These are phyloP conservation scores for Bemisia tabaci DNA, from an alignment of 1,140 invertebrate species.

Conservation along the genomic window DNA sequence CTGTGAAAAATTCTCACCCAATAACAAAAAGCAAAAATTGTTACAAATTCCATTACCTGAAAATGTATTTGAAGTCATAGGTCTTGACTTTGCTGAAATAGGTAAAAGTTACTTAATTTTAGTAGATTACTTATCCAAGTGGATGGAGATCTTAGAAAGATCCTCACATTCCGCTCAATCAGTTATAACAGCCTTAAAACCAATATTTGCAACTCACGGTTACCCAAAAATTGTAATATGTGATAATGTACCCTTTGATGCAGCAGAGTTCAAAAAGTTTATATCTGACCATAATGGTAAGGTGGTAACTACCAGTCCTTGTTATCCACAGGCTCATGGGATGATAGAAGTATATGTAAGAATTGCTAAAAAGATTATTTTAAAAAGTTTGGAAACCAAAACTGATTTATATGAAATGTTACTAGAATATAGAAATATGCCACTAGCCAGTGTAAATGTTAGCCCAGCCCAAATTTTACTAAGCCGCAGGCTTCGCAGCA, in stretches of 20 bases:
- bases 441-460: constrained; percentile 8
- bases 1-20: constrained; percentile 24
- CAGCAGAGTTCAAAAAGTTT: constrained; percentile 9
- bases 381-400: constrained; percentile 4
- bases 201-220: constrained; percentile 10
- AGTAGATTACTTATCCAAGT: constrained; percentile 16
- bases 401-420: constrained; percentile 11
- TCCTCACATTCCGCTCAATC: background rate
- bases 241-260: constrained; percentile 16
- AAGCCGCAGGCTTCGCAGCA: background rate
- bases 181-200: background rate
- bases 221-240: constrained; percentile 10
- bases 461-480: constrained; percentile 5
- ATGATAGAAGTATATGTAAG: constrained; percentile 13
- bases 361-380: constrained; percentile 13
- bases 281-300: constrained; percentile 8
- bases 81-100: constrained; percentile 24
- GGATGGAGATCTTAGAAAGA: constrained; percentile 14
- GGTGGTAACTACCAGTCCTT: constrained; percentile 13
- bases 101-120: constrained; percentile 10
- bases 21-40: constrained; percentile 25
- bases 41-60: constrained; percentile 21
- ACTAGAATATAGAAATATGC: constrained; percentile 13
- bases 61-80: constrained; percentile 24
- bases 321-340: constrained; percentile 14